Evolutionary conservation across 2,797 vertebrate species (phyloP).

Genomic region (Bovichtus diacanthus): DNA sequence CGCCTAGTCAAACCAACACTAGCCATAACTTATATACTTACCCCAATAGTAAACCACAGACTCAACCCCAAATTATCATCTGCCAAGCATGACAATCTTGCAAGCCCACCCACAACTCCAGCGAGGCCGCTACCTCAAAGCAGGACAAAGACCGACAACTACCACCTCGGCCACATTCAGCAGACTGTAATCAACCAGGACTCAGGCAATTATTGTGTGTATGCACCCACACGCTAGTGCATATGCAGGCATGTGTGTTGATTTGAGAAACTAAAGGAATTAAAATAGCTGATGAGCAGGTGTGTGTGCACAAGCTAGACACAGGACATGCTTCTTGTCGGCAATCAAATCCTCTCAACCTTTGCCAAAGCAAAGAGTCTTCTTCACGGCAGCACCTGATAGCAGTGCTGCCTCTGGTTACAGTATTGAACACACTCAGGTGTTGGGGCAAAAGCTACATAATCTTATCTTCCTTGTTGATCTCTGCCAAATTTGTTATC

Average conservation of each 20-base stretch:
- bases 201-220: slow-evolving; percentile 61
- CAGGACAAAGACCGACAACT: slow-evolving; percentile 73
- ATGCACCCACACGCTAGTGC: slow-evolving; percentile 9
- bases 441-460: slow-evolving; percentile 24
- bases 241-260: slow-evolving; percentile 19
- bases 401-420: slow-evolving; percentile 62
- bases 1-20: slow-evolving; percentile 63
- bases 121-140: slow-evolving; percentile 70
- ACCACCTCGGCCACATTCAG: slow-evolving; percentile 71
- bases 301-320: slow-evolving; percentile 43
- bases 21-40: slow-evolving; percentile 77
- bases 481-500: slow-evolving; percentile 31
- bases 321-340: slow-evolving; percentile 41
- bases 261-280: slow-evolving; percentile 46
- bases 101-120: slow-evolving; percentile 81
- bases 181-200: slow-evolving; percentile 78
- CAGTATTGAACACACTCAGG: slow-evolving; percentile 22
- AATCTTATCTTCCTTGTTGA: slow-evolving; percentile 49
- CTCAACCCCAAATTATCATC: slow-evolving; percentile 83
- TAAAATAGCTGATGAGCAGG: slow-evolving; percentile 64
- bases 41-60: slow-evolving; percentile 80
- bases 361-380: slow-evolving; percentile 57
- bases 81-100: slow-evolving; percentile 75
- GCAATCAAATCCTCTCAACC: slow-evolving; percentile 46
- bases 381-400: slow-evolving; percentile 43